phyloP scores from a whole-genome alignment of 2,888 invertebrate genomes.

The Sceliomorpha sp. region DNA sequence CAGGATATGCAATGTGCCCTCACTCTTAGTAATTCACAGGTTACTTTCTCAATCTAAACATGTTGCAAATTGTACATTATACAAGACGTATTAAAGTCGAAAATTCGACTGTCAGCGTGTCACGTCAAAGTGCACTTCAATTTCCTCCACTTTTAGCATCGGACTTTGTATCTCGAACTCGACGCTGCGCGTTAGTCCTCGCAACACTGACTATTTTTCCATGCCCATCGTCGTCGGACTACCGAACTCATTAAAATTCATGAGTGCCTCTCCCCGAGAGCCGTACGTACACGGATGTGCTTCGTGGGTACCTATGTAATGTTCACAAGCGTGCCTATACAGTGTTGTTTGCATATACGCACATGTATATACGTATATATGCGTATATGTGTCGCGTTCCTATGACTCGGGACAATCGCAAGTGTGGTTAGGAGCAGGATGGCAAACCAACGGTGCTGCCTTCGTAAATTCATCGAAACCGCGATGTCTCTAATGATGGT shows the following conservation, averaged over 20 bases:
- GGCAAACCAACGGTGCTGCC: constrained; percentile 43
- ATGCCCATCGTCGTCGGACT: constrained; percentile 59
- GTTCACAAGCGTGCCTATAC: constrained; percentile 40
- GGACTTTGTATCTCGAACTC: constrained; percentile 39
- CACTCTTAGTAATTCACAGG: too few species aligned
- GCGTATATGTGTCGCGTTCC: constrained; percentile 25
- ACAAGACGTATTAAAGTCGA: too few species aligned
- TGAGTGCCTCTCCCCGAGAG: constrained; percentile 57
- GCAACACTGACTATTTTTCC: constrained; percentile 56
- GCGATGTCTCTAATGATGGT: constrained; percentile 56
- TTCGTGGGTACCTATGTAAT: constrained; percentile 48
- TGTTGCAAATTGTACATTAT: too few species aligned
- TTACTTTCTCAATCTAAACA: too few species aligned
- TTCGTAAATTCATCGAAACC: constrained; percentile 41
- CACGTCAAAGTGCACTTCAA: constrained; percentile 4
- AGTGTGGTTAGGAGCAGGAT: constrained; percentile 53
- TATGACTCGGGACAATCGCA: constrained; percentile 26
- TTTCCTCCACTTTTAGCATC: constrained; percentile 10
- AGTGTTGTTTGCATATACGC: constrained; percentile 36
- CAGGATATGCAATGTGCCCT: too few species aligned
- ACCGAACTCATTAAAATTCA: constrained; percentile 68
- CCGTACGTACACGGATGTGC: constrained; percentile 51
- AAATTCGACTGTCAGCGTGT: constrained; percentile 2
- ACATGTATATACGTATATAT: constrained; percentile 7
- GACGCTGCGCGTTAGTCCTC: constrained; percentile 45